Evolutionary conservation across 1,140 invertebrate genomes (phyloP), one percentile per base, ranked within the genome.

Genomic region (Planococcus citri): DNA sequence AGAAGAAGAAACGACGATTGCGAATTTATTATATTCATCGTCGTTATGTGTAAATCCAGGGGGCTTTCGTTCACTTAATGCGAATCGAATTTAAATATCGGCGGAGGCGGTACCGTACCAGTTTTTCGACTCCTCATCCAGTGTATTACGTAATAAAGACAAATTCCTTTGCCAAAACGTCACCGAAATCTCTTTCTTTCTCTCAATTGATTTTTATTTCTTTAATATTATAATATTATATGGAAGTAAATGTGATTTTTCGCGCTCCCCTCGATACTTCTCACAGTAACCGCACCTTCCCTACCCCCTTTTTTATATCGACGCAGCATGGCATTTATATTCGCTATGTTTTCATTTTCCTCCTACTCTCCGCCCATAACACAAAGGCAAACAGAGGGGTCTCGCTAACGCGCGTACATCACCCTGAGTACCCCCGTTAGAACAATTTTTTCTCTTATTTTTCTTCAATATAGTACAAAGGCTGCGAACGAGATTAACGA

Each of bases 151-250:
- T 51, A 20, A 51, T 51, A 51, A 51, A 51, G 41, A 51, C 41
- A 51, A 51, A 51, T 51, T 51, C 41, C n/a, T 51, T 51, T 51
- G 41, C 41, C 41, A 51, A 51, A 51, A 51, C 17, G 41, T 51
- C 41, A 51, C 41, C 41, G 41, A 51, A 51, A 51, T 51, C 41
- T 51, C 41, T 51, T 20, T 51, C n/a, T 51, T 51, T 51, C 41
- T 51, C 41, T 51, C 41, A 20, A 51, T 51, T 51, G 41, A 51
- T 51, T 51, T 51, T 51, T 51, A 51, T 51, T 51, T 51, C 12
- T 51, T 51, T 51, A 51, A 51, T 51, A 51, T 51, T 51, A 51
- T 51, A 51, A 51, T 51, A 51, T 51, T 51, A 51, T 51, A 51
- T 20, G 10, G 10, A 20, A 51, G 41, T 51, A 51, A 51, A 51